Conservation (phyloP, 2,888 invertebrate species). For the Sminthurinus aureus region DNA sequence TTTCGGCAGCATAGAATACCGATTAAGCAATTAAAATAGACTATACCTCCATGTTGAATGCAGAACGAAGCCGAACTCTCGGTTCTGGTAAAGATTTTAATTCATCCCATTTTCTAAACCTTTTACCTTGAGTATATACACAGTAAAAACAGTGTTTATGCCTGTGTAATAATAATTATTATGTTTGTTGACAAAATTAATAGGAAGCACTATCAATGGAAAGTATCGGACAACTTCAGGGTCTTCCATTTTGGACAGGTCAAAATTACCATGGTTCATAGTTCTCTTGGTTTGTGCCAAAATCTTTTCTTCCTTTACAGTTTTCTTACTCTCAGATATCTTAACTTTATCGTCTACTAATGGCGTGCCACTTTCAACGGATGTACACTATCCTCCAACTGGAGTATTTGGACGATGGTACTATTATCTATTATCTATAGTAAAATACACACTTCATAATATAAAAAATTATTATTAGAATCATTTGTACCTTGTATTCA, state of each 20-base stretch:
- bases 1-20: not conserved
- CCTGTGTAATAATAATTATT: not conserved
- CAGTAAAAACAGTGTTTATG: not conserved
- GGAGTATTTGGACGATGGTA: conserved; percentile 41
- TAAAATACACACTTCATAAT: too few species aligned
- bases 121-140: not conserved
- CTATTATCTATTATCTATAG: conserved; percentile 5
- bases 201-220: conserved; percentile 29
- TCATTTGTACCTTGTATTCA: not conserved
- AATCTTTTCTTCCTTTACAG: conserved; percentile 45
- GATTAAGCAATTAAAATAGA: not conserved
- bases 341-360: conserved; percentile 38
- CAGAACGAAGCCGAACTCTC: conserved; percentile 27
- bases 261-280: conserved; percentile 50
- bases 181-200: not conserved
- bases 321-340: conserved; percentile 48
- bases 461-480: too few species aligned
- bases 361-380: conserved; percentile 26
- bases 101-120: not conserved
- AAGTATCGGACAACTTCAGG: conserved; percentile 26
- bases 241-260: conserved; percentile 19
- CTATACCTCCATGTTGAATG: conserved; percentile 29
- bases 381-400: conserved; percentile 38
- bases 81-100: conserved; percentile 15
- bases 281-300: conserved; percentile 45